Evolutionary conservation across 2,113 vertebrate species (phyloP), one percentile per base, ranked within the genome.

Genomic region (Gorsachius goisagi): DNA sequence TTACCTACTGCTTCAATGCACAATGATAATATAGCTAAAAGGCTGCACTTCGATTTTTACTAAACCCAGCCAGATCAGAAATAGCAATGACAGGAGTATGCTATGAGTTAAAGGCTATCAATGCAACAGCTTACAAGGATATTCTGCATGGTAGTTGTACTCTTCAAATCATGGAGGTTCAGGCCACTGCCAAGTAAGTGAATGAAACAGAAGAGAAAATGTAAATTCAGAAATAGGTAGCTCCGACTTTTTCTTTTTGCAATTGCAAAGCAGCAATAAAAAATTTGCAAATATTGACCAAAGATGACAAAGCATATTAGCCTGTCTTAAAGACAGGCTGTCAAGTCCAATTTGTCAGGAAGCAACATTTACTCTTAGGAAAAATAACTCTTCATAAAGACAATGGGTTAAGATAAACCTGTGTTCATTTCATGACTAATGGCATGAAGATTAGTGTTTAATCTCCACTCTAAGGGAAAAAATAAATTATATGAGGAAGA

Each of bases 1-100:
- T 84, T 88, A 94, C 67, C 77, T 75, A 66, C 75, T 89, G 89
- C 83, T 93, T 94, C 74, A 89, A 83, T 78, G 76, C 50, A 87
- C 77, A 94, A 59, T 55, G 73, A 95, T 89, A 95, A 97, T 86
- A 87, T 16, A 90, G 76, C 39, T 96, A 93, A 97, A 90, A 93
- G 64, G 79, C 52, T 92, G 59, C 64, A 90, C 53, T 96, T 94
- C 1, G 0, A 84, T 85, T 91, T 96, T 86, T 89, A 92, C 68
- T 66, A 71, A 76, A 89, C 72, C 53, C 63, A 94, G 60, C 1
- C 87, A 94, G 59, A 91, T 58, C 63, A 97, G 63, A 95, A 96
- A 97, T 63, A 76, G 53, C 50, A 95, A 60, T n/a, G 33, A 63
- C 62, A 69, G 52, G 89, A 86, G 39, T 86, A 71, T 87, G 56